These are phyloP conservation scores for Carposina sasakii DNA, from an alignment of 1,140 invertebrate species.

Conservation along the genomic window DNA sequence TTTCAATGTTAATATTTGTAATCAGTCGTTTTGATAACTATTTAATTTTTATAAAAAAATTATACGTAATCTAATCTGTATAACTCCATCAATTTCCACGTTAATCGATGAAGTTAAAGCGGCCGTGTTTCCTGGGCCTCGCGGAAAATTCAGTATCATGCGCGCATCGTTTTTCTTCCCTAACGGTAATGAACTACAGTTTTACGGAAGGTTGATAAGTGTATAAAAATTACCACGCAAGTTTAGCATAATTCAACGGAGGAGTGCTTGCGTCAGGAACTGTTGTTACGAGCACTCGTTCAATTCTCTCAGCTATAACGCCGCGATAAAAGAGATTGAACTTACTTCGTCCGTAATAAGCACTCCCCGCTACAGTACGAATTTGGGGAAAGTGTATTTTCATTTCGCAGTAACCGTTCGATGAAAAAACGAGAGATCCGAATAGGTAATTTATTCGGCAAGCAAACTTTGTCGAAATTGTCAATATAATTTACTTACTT, in stretches of 20 bases:
- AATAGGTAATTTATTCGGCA: too few species aligned
- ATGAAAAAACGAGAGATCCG: slow-evolving; percentile 21
- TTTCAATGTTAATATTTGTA: too few species aligned
- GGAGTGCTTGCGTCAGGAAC: slow-evolving; percentile 37
- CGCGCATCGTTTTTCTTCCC: slow-evolving; percentile 13
- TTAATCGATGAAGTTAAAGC: too few species aligned
- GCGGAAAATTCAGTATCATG: too few species aligned
- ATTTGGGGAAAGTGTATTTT: slow-evolving; percentile 35
- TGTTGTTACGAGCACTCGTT: slow-evolving; percentile 43
- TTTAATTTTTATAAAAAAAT: too few species aligned
- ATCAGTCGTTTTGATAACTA: too few species aligned
- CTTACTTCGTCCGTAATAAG: slow-evolving; percentile 57
- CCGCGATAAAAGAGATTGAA: slow-evolving; percentile 66
- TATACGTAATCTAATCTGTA: too few species aligned
- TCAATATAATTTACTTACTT: too few species aligned
- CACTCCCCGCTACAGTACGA: slow-evolving; percentile 35
- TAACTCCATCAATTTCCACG: too few species aligned
- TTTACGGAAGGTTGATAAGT: slow-evolving; percentile 41
- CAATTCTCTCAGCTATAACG: slow-evolving; percentile 54
- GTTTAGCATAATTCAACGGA: slow-evolving; percentile 65
- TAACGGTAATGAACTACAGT: slow-evolving; percentile 29
- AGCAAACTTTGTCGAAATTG: too few species aligned
- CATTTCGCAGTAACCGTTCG: slow-evolving; percentile 31
- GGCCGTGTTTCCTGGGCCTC: too few species aligned
- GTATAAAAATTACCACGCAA: slow-evolving; percentile 47